These are phyloP conservation scores for Mesembrinibis cayennensis DNA, from an alignment of 2,113 vertebrate genomes.

Conservation along the genomic window DNA sequence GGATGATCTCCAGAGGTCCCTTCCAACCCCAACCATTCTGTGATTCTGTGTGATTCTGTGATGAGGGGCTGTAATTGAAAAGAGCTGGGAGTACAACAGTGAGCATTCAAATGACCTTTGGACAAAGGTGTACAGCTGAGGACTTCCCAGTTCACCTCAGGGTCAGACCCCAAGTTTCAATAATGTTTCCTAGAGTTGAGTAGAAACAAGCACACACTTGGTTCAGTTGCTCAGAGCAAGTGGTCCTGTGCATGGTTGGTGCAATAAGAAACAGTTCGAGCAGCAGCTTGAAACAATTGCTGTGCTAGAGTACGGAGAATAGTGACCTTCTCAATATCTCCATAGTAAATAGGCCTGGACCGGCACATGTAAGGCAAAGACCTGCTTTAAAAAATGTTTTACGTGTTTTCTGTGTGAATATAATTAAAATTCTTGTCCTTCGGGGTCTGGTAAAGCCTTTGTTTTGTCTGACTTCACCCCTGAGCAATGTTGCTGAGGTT, in stretches of 20 bases:
- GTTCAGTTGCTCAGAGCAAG: neutral
- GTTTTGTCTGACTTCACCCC: neutral
- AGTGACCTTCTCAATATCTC: no score
- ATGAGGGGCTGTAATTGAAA: neutral
- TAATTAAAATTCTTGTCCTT: neutral
- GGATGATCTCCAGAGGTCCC: no score
- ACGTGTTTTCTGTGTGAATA: neutral
- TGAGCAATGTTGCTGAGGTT: neutral
- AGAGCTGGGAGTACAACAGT: no score
- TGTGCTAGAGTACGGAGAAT: fast-evolving
- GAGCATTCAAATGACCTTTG: neutral
- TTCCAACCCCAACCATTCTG: no score
- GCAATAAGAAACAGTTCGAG: fast-evolving
- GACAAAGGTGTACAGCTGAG: fast-evolving
- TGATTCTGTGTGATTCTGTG: no score
- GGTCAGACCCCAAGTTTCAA: neutral
- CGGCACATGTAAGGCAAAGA: neutral
- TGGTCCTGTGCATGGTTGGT: fast-evolving
- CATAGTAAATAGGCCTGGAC: neutral
- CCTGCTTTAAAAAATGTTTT: neutral
- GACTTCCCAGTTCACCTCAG: neutral
- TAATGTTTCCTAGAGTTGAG: fast-evolving
- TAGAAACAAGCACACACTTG: fast-evolving
- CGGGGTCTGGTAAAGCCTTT: neutral
- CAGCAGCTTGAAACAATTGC: neutral